phyloP scores from a whole-genome alignment of 2,113 vertebrate genomes.

The Egretta garzetta region DNA sequence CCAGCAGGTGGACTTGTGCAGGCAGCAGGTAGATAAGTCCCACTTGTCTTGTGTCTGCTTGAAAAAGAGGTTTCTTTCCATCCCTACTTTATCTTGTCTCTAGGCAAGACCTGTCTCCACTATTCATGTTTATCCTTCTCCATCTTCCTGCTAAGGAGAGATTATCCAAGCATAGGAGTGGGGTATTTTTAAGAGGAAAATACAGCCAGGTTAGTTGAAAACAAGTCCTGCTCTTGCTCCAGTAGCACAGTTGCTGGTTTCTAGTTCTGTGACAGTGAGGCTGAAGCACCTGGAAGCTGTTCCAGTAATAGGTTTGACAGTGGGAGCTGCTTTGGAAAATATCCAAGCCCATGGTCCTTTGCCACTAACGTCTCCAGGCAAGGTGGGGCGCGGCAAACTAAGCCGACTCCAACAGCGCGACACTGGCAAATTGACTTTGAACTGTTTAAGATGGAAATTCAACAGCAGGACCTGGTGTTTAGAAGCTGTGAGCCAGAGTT shows the following conservation, averaged over 20 bases:
- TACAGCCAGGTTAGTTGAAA: not conserved
- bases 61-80: not conserved
- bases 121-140: not conserved
- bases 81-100: not conserved
- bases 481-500: not conserved
- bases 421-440: not conserved
- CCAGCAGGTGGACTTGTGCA: not conserved
- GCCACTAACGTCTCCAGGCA: not conserved
- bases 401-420: not conserved
- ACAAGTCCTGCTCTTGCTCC: not conserved
- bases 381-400: not conserved
- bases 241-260: not conserved
- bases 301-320: not conserved
- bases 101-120: not conserved
- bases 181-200: not conserved
- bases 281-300: not conserved
- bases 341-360: not conserved
- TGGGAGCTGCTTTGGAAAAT: not conserved
- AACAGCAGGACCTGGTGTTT: not conserved
- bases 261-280: not conserved
- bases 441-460: constrained; percentile 10
- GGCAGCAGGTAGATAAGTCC: not conserved
- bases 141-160: not conserved
- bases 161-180: not conserved
- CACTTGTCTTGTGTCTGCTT: not conserved